phyloP scores from a whole-genome alignment of 2,113 vertebrate genomes.

The Pionites leucogaster region DNA sequence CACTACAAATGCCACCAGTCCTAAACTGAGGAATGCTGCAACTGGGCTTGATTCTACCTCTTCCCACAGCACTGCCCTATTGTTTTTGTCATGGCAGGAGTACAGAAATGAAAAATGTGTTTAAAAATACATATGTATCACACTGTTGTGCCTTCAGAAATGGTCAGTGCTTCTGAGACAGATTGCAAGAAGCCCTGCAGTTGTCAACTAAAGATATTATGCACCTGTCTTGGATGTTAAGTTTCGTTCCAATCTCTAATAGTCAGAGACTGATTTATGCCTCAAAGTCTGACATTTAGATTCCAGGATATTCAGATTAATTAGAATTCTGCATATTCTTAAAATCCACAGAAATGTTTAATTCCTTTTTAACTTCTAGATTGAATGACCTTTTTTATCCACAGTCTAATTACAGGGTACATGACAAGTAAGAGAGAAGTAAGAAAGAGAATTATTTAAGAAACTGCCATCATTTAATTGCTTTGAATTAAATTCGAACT shows the following conservation, averaged over 20 bases:
- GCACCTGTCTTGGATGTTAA: neutral
- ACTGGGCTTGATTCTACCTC: neutral
- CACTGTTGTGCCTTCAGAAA: neutral
- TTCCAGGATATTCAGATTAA: neutral
- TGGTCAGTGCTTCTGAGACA: neutral
- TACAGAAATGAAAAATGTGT: neutral
- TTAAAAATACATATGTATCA: neutral
- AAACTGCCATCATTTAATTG: neutral
- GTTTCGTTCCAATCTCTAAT: neutral
- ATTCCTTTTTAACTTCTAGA: slow-evolving; percentile 22
- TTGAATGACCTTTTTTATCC: neutral
- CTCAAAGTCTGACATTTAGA: neutral
- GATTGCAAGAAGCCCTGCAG: neutral
- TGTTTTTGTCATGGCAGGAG: neutral
- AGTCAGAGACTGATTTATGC: neutral
- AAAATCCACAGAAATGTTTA: slow-evolving; percentile 1
- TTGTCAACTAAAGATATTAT: neutral
- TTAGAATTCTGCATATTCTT: neutral
- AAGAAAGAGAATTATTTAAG: slow-evolving; percentile 41
- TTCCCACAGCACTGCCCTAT: neutral
- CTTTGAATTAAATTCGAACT: slow-evolving; percentile 17
- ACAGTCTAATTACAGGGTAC: neutral
- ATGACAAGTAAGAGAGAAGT: neutral
- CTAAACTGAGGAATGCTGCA: neutral
- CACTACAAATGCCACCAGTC: neutral